phyloP scores from a whole-genome alignment of 2,888 invertebrate species.

The Microctonus aethiopoides region DNA sequence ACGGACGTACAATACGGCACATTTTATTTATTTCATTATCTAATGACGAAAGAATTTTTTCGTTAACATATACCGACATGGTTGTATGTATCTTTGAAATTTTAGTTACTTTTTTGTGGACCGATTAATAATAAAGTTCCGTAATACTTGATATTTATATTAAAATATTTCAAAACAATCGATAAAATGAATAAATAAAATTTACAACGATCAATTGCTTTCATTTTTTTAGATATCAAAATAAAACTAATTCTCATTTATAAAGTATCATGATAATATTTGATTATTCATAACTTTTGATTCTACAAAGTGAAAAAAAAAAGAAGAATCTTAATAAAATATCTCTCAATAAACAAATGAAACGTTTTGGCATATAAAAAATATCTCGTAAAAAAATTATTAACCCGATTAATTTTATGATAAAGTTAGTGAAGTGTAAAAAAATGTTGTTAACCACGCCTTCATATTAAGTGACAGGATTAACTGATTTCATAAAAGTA shows the following conservation, averaged over 20 bases:
- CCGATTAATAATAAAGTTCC: too few relatives aligned
- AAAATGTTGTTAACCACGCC: neutral
- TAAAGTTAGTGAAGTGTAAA: neutral
- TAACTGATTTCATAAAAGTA: neutral
- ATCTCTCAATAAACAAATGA: too few relatives aligned
- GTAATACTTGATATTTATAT: too few relatives aligned
- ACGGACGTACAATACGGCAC: neutral
- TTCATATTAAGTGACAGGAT: neutral
- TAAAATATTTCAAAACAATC: neutral
- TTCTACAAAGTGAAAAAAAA: too few relatives aligned
- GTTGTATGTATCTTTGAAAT: too few relatives aligned
- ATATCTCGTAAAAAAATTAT: neutral
- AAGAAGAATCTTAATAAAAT: neutral
- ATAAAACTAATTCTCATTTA: too few relatives aligned
- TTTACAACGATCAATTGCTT: too few relatives aligned
- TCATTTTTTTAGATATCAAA: too few relatives aligned
- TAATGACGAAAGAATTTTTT: conserved; percentile 18
- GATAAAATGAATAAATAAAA: too few relatives aligned
- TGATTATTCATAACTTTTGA: too few relatives aligned
- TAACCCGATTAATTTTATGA: conserved; percentile 3
- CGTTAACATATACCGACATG: neutral
- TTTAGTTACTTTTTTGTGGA: too few relatives aligned
- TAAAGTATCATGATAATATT: too few relatives aligned
- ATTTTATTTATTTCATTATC: conserved; percentile 11
- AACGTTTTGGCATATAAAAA: neutral